Evolutionary conservation across 2,888 invertebrate genomes (phyloP).

Genomic region (Tipula helvola): DNA sequence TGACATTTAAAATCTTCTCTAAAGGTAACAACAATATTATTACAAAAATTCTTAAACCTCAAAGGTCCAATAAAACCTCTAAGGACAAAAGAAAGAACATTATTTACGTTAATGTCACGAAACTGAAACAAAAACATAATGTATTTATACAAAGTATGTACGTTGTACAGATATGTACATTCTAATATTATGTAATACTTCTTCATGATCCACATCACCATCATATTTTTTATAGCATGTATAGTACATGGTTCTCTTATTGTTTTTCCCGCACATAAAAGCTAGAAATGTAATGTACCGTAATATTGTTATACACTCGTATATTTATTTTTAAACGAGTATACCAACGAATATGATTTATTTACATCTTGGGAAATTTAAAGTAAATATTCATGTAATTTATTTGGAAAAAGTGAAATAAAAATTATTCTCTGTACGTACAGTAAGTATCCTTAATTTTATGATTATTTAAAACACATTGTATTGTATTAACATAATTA

Average conservation of each 20-base stretch:
- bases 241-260: neutral
- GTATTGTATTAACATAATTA: neutral
- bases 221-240: neutral
- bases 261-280: neutral
- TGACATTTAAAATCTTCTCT: too few relatives aligned
- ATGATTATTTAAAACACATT: neutral
- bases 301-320: neutral
- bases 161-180: too few relatives aligned
- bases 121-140: neutral
- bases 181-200: neutral
- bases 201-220: neutral
- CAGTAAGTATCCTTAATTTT: neutral
- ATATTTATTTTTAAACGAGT: neutral
- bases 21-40: too few relatives aligned
- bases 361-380: neutral
- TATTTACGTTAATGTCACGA: neutral
- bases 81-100: neutral
- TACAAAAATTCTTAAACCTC: too few relatives aligned
- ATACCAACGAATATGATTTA: neutral
- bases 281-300: neutral
- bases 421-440: neutral
- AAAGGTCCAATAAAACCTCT: neutral
- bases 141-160: neutral
- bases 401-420: neutral
- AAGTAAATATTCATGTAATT: neutral